Percentiles rank a stretch among this genome's conserved stretches.
Evolutionary conservation across 2,113 vertebrate species (phyloP).

Genomic region (Hippocampus barbouri): DNA sequence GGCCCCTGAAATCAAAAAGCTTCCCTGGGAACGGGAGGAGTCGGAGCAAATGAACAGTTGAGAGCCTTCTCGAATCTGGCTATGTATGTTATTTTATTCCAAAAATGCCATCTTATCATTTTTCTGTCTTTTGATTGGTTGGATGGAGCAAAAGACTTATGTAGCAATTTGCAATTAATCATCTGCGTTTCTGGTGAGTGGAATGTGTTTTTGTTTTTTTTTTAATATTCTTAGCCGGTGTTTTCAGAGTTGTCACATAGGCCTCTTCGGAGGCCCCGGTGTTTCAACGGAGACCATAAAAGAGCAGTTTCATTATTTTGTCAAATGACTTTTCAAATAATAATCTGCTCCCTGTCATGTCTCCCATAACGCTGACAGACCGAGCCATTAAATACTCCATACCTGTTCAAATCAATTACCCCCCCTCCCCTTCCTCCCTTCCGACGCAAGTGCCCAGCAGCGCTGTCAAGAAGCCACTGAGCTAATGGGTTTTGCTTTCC

Average conservation of each 20-base stretch:
- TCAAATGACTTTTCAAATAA: background rate
- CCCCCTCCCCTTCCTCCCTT: background rate
- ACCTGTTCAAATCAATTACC: conserved; percentile 60
- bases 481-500: conserved; percentile 56
- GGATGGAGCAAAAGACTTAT: background rate
- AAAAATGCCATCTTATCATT: too few species aligned
- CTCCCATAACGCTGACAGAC: conserved; percentile 42
- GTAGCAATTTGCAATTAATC: too few species aligned
- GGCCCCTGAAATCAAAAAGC: background rate
- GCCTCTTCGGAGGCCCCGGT: too few species aligned
- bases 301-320: background rate
- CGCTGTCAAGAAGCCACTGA: conserved; percentile 45
- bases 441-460: conserved; percentile 27
- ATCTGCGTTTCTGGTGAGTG: too few species aligned
- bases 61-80: background rate
- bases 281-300: background rate
- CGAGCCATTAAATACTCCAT: conserved; percentile 54
- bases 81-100: too few species aligned
- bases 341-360: conserved; percentile 41
- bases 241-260: too few species aligned
- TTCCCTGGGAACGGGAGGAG: background rate
- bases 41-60: background rate
- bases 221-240: too few species aligned
- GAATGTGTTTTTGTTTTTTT: too few species aligned
- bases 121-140: background rate